These are phyloP conservation scores for Pelmatolapia mariae DNA, from an alignment of 2,113 vertebrate genomes.

Conservation along the genomic window DNA sequence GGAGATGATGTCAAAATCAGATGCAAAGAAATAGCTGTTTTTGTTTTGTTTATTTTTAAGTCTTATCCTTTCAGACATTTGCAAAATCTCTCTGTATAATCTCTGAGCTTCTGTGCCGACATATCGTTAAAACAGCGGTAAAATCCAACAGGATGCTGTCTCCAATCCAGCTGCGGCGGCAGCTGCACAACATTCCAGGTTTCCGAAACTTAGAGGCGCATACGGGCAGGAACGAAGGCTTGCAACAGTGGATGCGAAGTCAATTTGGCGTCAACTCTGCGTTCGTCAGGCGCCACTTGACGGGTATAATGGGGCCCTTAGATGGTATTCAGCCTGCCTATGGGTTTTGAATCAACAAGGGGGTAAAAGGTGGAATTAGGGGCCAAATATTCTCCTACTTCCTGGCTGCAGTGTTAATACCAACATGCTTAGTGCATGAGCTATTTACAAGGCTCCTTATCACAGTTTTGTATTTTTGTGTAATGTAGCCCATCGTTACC, in stretches of 20 bases:
- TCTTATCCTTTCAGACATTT: not conserved
- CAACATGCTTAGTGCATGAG: not conserved
- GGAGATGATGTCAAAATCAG: not conserved
- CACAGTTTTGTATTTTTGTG: not conserved
- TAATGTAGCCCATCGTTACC: not conserved
- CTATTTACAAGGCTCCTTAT: not conserved
- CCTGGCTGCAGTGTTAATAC: not conserved
- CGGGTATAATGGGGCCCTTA: not conserved
- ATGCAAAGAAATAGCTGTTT: not conserved
- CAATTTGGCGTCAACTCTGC: not conserved
- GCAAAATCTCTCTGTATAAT: not conserved
- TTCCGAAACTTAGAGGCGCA: not conserved
- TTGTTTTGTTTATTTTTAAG: not conserved
- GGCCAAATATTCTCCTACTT: not conserved
- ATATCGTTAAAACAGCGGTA: not conserved
- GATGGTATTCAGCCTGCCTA: not conserved
- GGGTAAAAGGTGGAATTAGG: not conserved
- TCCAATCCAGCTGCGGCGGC: rapidly evolving
- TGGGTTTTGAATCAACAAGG: not conserved
- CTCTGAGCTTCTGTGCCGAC: not conserved
- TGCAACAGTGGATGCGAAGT: not conserved
- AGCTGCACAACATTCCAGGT: not conserved
- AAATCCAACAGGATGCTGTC: not conserved
- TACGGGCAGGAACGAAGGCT: not conserved
- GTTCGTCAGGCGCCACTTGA: rapidly evolving